Evolutionary conservation across 2,113 vertebrate species (phyloP).

Genomic region (Pheucticus melanocephalus): DNA sequence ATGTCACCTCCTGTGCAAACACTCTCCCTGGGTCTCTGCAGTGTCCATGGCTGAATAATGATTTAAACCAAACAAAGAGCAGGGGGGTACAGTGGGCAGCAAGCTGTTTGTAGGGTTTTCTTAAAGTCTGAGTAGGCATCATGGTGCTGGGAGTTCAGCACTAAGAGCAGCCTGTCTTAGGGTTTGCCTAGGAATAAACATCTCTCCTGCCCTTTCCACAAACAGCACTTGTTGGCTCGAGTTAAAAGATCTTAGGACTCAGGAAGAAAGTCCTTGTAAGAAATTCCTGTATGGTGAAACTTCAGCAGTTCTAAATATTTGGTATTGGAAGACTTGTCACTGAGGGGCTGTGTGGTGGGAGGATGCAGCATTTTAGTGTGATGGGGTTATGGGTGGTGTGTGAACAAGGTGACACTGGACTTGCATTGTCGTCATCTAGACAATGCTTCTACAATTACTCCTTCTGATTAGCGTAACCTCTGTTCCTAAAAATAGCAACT

Average conservation of each 20-base stretch:
- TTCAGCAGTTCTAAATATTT: neutral
- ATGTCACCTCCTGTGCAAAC: neutral
- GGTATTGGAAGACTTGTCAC: neutral
- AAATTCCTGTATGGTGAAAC: neutral
- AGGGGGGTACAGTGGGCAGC: neutral
- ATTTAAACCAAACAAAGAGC: neutral
- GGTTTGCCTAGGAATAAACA: neutral
- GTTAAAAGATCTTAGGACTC: neutral
- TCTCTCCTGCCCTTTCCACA: neutral
- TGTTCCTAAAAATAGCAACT: neutral
- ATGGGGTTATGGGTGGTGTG: neutral
- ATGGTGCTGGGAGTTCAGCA: neutral
- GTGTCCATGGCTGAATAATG: neutral
- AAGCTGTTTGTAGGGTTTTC: neutral
- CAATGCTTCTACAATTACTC: neutral
- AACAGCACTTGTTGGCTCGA: neutral
- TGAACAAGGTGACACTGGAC: neutral
- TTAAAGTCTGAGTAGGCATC: rapidly evolving
- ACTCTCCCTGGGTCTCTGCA: neutral
- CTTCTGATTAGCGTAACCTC: neutral
- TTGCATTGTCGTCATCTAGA: neutral
- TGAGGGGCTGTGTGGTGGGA: neutral
- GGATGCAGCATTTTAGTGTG: rapidly evolving
- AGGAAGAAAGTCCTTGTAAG: neutral
- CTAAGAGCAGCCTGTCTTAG: neutral